phyloP scores from a whole-genome alignment of 2,888 invertebrate species.

The Tipula confusa region DNA sequence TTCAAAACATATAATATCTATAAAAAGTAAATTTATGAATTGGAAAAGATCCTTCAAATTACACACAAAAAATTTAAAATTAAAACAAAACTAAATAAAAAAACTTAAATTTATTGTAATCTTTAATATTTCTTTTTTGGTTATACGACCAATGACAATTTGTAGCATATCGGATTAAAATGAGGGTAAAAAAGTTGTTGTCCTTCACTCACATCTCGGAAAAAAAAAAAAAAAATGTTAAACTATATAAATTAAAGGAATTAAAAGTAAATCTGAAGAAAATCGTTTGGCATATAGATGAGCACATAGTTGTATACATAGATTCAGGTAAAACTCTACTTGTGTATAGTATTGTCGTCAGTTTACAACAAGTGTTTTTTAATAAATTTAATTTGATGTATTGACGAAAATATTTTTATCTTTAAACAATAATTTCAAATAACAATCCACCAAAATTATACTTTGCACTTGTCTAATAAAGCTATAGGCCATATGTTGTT shows the following conservation, averaged over 20 bases:
- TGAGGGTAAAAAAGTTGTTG: background rate
- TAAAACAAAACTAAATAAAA: too few species aligned
- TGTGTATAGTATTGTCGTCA: background rate
- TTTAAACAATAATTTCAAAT: background rate
- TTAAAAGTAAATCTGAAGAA: constrained; percentile 20
- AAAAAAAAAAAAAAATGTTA: background rate
- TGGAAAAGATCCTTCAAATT: background rate
- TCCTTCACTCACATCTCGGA: background rate
- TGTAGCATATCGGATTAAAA: background rate
- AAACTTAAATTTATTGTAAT: constrained; percentile 28
- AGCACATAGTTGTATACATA: background rate
- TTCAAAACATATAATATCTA: constrained; percentile 4
- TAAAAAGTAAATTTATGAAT: constrained; percentile 28
- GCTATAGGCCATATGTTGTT: background rate
- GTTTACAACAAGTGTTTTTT: background rate
- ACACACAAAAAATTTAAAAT: background rate
- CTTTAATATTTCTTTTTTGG: constrained; percentile 13
- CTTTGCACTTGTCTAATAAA: constrained; percentile 25
- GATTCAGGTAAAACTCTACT: background rate
- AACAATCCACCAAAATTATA: background rate
- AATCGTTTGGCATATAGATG: background rate
- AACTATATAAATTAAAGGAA: background rate
- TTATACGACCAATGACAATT: background rate
- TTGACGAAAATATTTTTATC: background rate
- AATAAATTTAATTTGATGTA: background rate